These are phyloP conservation scores for Hydrocynus forskahlii DNA, from an alignment of 2,797 vertebrate species.

Conservation along the genomic window DNA sequence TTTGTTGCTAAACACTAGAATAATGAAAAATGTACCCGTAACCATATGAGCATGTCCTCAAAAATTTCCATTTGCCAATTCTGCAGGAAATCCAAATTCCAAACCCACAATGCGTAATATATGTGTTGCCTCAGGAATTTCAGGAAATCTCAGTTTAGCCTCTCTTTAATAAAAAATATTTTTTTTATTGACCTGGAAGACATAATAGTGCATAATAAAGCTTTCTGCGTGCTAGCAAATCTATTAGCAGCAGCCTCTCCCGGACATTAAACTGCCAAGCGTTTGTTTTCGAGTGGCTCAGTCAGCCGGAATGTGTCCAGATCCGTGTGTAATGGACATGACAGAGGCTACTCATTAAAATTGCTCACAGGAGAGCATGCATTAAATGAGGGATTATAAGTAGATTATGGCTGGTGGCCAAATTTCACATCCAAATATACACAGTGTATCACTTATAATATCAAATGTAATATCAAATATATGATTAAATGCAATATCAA, in stretches of 20 bases:
- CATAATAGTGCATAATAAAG: neutral
- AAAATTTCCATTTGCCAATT: too few relatives aligned
- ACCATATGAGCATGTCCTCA: too few relatives aligned
- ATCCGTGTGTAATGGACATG: conserved; percentile 34
- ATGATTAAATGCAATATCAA: neutral
- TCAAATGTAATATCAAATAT: too few relatives aligned
- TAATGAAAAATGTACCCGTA: too few relatives aligned
- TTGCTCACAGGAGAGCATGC: conserved; percentile 24
- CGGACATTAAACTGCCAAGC: neutral
- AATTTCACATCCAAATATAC: conserved; percentile 7
- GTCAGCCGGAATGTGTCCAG: conserved; percentile 19
- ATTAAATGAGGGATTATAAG: conserved; percentile 51
- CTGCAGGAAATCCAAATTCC: too few relatives aligned
- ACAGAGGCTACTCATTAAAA: conserved; percentile 45
- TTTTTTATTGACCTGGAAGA: neutral
- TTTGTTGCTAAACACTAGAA: too few relatives aligned
- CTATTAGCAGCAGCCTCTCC: neutral
- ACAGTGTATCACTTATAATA: neutral
- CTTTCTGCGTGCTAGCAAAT: neutral
- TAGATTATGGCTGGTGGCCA: conserved; percentile 3
- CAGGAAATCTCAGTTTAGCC: neutral
- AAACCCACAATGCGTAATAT: too few relatives aligned
- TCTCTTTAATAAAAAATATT: neutral
- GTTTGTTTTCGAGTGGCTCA: neutral
- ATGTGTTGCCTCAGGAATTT: too few relatives aligned